phyloP scores from a whole-genome alignment of 2,113 vertebrate species.

The Mormoops blainvillei region DNA sequence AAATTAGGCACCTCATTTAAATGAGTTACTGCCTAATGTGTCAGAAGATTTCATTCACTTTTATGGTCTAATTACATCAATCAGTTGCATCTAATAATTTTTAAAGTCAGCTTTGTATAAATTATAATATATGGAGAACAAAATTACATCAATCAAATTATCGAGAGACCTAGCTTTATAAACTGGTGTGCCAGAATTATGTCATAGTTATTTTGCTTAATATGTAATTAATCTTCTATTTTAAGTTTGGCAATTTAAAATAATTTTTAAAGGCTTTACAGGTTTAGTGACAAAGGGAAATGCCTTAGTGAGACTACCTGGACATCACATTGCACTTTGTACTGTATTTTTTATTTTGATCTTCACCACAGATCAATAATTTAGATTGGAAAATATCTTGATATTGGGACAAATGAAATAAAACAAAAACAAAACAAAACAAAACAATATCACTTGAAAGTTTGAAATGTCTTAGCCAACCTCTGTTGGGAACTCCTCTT shows the following conservation, averaged over 20 bases:
- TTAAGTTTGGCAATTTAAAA: conserved; percentile 25
- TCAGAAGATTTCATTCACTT: conserved; percentile 61
- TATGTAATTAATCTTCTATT: conserved; percentile 37
- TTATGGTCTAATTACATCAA: conserved; percentile 60
- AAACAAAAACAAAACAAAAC: background rate
- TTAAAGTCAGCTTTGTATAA: conserved; percentile 39
- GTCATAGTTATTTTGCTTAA: conserved; percentile 14
- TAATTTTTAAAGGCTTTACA: background rate
- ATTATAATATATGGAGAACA: conserved; percentile 47
- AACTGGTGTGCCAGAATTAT: background rate
- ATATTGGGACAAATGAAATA: background rate
- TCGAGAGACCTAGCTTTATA: background rate
- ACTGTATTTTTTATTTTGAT: background rate
- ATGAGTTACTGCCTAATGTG: conserved; percentile 56
- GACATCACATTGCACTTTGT: background rate
- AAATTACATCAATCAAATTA: conserved; percentile 32
- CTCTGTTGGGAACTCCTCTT: background rate
- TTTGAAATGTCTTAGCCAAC: background rate
- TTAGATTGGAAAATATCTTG: background rate
- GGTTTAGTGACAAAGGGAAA: background rate
- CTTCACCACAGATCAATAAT: background rate
- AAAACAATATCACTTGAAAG: background rate
- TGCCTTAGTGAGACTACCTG: background rate
- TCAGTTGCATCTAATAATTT: conserved; percentile 59
- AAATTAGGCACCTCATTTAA: conserved; percentile 64